Base-by-base conservation (phyloP, 2,797 vertebrate genomes). In the Ctenopoma multispine region DNA sequence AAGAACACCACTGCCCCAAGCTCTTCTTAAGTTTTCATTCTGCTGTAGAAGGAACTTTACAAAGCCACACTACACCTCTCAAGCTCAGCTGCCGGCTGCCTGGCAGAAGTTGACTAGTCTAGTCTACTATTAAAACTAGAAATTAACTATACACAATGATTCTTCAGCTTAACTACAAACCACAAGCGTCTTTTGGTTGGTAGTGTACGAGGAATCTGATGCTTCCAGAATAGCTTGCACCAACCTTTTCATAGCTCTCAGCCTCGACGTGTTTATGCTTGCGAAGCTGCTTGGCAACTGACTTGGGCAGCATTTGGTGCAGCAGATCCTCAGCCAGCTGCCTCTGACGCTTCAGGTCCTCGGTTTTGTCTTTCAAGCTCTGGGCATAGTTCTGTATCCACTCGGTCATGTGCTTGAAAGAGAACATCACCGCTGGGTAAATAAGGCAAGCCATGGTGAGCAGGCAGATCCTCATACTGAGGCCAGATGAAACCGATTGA, bases 271-370 rank as follows among this genome's bases (percentile, higher is more conserved):
- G 94, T 60, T 94, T 93, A 4, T 77, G 61, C 63, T 92, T 94
- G 4, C 96, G 92, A 0, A 97, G 93, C 88, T 98, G 96, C 76
- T 92, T 96, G 79, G 94, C 96, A 1, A 97, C 97, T 0, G 96
- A 94, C 72, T 96, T 97, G 15, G 97, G 97, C 75, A 98, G 47
- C 96, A 97, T 97, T 82, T 97, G 96, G 75, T 98, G 95, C 54
- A 97, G 86, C 55, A 98, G 95, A 40, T 98, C 94, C 82, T 98
- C 96, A 0, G 96, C 95, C 6, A 96, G 69, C 13, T 36, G 83
- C 58, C 95, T 90, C 86, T 97, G 95, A 43, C 63, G 90, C 71
- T 92, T 96, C 61, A 97, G 87, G 51, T 94, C 95, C 60, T 95
- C 91, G 0, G 95, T 95, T 82, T 89, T 94, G 62, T 96, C 91